phyloP scores from a whole-genome alignment of 2,888 invertebrate genomes.

The Ceramica pisi region DNA sequence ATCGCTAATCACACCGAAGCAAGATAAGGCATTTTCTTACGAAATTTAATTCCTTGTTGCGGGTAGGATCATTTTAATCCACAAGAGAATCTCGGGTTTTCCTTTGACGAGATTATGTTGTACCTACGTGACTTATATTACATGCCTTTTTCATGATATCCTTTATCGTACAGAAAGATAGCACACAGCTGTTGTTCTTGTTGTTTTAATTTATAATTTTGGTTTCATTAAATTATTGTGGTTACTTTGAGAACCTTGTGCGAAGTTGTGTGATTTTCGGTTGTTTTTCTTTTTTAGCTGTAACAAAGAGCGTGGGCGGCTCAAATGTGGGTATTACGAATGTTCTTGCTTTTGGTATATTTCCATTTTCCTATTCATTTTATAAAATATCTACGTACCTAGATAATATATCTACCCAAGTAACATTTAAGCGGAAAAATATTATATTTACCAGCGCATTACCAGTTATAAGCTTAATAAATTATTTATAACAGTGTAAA shows the following conservation, averaged over 20 bases:
- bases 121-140: slow-evolving; percentile 37
- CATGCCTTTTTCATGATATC: slow-evolving; percentile 25
- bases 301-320: neutral
- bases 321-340: neutral
- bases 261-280: neutral
- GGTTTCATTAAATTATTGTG: neutral
- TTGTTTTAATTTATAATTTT: slow-evolving; percentile 13
- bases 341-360: neutral
- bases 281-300: neutral
- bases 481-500: too few species aligned
- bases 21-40: slow-evolving; percentile 51
- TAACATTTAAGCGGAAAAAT: too few species aligned
- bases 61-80: slow-evolving; percentile 40
- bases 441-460: too few species aligned
- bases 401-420: too few species aligned
- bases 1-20: slow-evolving; percentile 33
- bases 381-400: too few species aligned
- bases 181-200: neutral
- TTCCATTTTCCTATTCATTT: neutral
- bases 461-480: too few species aligned
- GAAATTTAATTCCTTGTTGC: slow-evolving; percentile 34
- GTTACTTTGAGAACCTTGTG: neutral
- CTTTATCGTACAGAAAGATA: neutral
- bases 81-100: slow-evolving; percentile 22
- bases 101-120: slow-evolving; percentile 41